Evolutionary conservation across 1,140 invertebrate genomes (phyloP).

Genomic region (Neodiprion fabricii): DNA sequence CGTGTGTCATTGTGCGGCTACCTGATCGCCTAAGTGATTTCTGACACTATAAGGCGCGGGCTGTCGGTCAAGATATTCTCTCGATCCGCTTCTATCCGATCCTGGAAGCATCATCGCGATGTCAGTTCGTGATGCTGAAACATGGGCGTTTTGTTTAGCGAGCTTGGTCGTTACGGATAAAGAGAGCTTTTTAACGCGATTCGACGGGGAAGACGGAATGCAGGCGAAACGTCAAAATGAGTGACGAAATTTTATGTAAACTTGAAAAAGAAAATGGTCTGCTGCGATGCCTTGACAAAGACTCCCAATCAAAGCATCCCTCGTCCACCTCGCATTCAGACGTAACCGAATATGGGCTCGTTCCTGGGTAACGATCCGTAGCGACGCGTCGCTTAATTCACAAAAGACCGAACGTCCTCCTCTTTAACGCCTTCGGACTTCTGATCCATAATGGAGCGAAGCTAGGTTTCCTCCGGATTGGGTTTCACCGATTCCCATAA

Average conservation of each 20-base stretch:
- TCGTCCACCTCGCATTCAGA: constrained; percentile 7
- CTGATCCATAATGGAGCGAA: background rate
- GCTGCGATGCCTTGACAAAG: constrained; percentile 8
- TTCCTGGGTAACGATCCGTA: background rate
- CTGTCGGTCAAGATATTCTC: constrained; percentile 15
- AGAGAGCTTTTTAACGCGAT: background rate
- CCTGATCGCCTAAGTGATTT: constrained; percentile 40
- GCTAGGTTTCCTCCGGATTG: too few species aligned
- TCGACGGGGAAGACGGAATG: constrained; percentile 31
- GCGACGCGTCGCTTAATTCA: background rate
- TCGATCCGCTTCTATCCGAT: constrained; percentile 15
- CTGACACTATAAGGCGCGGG: constrained; percentile 27
- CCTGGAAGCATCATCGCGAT: constrained; percentile 21
- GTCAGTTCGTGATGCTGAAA: constrained; percentile 15
- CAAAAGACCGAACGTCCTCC: background rate
- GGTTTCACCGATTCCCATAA: too few species aligned
- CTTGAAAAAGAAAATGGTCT: constrained; percentile 10
- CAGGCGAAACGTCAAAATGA: constrained; percentile 50
- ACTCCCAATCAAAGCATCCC: background rate
- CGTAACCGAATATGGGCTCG: constrained; percentile 28
- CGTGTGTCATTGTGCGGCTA: constrained; percentile 40
- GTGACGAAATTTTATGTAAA: too few species aligned
- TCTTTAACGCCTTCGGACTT: background rate
- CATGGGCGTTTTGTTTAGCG: background rate
- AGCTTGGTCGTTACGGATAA: background rate